Evolutionary conservation across 2,113 vertebrate genomes (phyloP).

Genomic region (Odontesthes bonariensis): DNA sequence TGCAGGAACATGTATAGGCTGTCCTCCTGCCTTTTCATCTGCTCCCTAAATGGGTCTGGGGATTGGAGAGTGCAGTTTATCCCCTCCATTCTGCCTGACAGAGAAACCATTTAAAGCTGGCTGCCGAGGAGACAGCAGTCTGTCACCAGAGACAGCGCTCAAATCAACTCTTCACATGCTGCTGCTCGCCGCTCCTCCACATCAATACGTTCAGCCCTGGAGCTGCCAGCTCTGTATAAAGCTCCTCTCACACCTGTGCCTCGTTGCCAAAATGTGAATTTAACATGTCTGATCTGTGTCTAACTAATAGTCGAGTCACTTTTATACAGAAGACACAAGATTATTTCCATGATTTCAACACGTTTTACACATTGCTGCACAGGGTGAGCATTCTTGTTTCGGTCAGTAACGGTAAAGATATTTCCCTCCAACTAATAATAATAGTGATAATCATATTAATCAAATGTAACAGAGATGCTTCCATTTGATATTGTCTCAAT

Average conservation of each 20-base stretch:
- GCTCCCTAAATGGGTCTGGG: slow-evolving; percentile 51
- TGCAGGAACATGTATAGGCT: slow-evolving; percentile 41
- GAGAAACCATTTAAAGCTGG: slow-evolving; percentile 46
- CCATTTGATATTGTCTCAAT: no score
- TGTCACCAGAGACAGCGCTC: slow-evolving; percentile 44
- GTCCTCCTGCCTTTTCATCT: slow-evolving; percentile 51
- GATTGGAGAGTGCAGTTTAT: slow-evolving; percentile 53
- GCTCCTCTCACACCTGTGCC: slow-evolving; percentile 12
- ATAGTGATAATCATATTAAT: no score
- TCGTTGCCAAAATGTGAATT: neutral
- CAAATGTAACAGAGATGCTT: no score
- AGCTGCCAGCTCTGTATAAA: slow-evolving; percentile 10
- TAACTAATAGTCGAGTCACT: neutral
- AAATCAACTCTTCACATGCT: slow-evolving; percentile 50
- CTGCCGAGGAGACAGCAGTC: slow-evolving; percentile 40
- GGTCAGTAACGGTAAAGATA: no score
- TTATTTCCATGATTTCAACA: no score
- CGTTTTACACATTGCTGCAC: no score
- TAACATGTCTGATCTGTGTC: neutral
- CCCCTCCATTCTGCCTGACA: slow-evolving; percentile 48
- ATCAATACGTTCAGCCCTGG: slow-evolving; percentile 2
- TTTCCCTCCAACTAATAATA: no score
- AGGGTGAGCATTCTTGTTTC: no score
- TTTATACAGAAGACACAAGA: no score
- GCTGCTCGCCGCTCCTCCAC: slow-evolving; percentile 25